These are phyloP conservation scores for Pelmatolapia mariae DNA, from an alignment of 2,113 vertebrate species.

Conservation along the genomic window DNA sequence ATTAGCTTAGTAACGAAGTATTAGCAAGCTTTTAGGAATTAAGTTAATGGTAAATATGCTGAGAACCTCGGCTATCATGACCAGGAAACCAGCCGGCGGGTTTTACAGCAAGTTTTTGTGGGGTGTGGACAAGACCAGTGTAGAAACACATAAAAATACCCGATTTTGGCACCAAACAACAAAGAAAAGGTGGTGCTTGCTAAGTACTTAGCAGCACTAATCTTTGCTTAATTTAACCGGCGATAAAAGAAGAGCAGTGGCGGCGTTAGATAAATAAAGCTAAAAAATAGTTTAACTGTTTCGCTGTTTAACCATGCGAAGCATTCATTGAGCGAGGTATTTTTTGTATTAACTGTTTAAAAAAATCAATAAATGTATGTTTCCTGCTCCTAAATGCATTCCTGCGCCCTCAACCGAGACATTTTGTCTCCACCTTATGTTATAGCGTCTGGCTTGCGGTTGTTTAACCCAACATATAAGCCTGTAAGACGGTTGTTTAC, in stretches of 20 bases:
- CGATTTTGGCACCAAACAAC: conserved; percentile 19
- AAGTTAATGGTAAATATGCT: neutral
- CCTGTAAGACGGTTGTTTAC: neutral
- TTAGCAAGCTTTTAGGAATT: neutral
- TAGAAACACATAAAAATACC: neutral
- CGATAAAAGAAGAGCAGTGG: neutral
- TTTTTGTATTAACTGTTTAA: neutral
- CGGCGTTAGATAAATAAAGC: neutral
- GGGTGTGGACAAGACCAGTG: neutral
- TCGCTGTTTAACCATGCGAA: neutral
- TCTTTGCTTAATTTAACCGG: neutral
- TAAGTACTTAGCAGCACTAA: neutral
- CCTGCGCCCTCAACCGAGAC: neutral
- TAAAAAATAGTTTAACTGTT: neutral
- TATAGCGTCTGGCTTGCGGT: neutral
- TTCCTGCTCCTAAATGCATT: neutral
- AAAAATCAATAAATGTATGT: neutral
- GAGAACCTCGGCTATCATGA: neutral
- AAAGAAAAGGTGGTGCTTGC: conserved; percentile 40
- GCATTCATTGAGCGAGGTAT: neutral
- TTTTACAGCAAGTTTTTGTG: neutral
- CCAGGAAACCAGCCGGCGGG: rapidly evolving
- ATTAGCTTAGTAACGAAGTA: conserved; percentile 2
- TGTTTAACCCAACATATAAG: neutral
- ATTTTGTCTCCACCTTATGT: neutral